A percentile compares a stretch with the other conserved stretches of the same genome.
Evolutionary conservation across 2,888 invertebrate species (phyloP).

Genomic region (Apocheima hispidaria): DNA sequence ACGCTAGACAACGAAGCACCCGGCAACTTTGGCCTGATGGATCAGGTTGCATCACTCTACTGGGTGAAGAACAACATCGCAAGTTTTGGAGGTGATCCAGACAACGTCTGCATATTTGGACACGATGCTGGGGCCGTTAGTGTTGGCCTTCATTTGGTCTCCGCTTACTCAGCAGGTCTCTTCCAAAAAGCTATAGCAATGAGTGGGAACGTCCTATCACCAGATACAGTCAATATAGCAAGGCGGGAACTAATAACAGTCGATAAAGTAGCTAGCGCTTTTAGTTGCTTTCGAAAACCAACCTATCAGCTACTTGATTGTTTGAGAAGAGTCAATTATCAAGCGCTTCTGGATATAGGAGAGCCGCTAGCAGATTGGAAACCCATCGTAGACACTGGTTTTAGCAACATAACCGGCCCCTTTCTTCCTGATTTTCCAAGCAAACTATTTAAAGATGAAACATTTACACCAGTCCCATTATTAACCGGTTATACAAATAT

Average conservation of each 20-base stretch:
- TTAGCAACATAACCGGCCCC: constrained; percentile 88
- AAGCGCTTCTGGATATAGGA: constrained; percentile 87
- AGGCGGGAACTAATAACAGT: constrained; percentile 87
- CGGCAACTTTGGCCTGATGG: constrained; percentile 93
- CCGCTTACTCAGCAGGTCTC: constrained; percentile 88
- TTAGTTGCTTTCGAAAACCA: constrained; percentile 89
- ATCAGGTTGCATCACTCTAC: constrained; percentile 92
- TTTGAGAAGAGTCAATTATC: constrained; percentile 87
- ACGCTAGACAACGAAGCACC: constrained; percentile 91
- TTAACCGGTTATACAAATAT: constrained; percentile 93
- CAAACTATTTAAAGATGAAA: constrained; percentile 86
- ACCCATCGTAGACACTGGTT: constrained; percentile 90
- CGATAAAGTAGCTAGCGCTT: constrained; percentile 88
- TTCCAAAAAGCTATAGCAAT: constrained; percentile 92
- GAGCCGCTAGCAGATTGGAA: constrained; percentile 89
- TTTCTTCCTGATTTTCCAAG: constrained; percentile 90
- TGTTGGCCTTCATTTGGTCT: constrained; percentile 91
- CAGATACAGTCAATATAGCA: constrained; percentile 87
- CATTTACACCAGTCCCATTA: constrained; percentile 89
- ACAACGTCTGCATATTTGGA: constrained; percentile 91
- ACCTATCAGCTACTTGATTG: constrained; percentile 89
- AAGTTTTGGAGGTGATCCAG: constrained; percentile 90
- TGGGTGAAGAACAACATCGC: constrained; percentile 93
- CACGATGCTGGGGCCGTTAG: constrained; percentile 93
- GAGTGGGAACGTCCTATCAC: constrained; percentile 91